phyloP scores from a whole-genome alignment of 2,113 vertebrate species.

The Cochlearius cochlearius region DNA sequence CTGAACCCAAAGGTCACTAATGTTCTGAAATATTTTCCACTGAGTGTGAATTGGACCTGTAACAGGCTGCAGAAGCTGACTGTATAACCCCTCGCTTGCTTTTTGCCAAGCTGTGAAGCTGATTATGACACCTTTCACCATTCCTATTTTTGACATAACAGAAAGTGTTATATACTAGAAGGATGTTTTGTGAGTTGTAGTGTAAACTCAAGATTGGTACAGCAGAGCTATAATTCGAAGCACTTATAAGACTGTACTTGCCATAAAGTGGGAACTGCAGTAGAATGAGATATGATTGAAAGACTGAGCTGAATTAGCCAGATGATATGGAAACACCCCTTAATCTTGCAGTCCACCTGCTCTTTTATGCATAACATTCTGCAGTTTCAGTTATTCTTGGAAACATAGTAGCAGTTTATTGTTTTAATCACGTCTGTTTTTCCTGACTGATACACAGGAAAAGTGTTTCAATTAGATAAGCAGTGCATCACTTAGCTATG shows the following conservation, averaged over 20 bases:
- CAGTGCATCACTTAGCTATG: conserved; percentile 36
- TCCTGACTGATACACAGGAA: conserved; percentile 70
- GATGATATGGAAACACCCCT: background rate
- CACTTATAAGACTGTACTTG: background rate
- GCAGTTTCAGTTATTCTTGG: conserved; percentile 64
- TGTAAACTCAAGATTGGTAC: background rate
- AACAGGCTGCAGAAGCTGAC: background rate
- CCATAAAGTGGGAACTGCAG: background rate
- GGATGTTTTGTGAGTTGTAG: background rate
- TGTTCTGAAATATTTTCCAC: background rate
- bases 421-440: conserved; percentile 67
- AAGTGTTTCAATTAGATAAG: conserved; percentile 70
- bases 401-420: conserved; percentile 45
- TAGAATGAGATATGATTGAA: background rate
- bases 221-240: background rate
- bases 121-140: background rate
- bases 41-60: background rate
- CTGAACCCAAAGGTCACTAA: background rate
- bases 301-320: background rate
- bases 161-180: background rate
- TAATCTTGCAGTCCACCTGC: conserved; percentile 60
- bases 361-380: background rate
- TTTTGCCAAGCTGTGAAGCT: background rate
- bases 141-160: background rate
- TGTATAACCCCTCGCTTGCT: background rate